Percentiles rank a stretch among this genome's conserved stretches.
Conservation (phyloP, 2,797 vertebrate genomes). For the Anguilla pacifica region DNA sequence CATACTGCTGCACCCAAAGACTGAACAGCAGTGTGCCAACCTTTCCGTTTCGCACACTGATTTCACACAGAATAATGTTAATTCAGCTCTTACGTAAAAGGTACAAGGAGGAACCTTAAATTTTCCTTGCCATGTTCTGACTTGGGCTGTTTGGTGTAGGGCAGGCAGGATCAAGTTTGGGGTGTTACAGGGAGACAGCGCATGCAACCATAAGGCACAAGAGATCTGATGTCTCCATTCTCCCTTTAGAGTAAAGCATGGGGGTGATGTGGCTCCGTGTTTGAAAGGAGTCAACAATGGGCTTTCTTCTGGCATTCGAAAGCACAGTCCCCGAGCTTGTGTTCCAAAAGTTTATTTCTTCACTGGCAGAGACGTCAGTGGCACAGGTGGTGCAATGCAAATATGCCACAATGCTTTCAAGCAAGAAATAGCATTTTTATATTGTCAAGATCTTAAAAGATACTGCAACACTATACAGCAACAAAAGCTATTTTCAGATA, state of each 20-base stretch:
- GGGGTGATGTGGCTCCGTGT: not conserved
- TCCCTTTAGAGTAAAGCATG: not conserved
- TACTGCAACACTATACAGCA: not conserved
- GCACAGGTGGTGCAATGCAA: not conserved
- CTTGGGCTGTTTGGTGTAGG: not conserved
- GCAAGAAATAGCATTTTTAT: not conserved
- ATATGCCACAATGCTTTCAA: not conserved
- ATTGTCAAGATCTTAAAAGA: not conserved
- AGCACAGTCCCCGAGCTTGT: not conserved
- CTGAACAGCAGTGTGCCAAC: not conserved
- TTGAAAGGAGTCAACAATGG: constrained; percentile 9
- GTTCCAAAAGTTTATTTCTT: constrained; percentile 4
- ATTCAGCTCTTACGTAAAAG: not conserved
- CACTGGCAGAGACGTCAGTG: not conserved
- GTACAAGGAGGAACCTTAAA: constrained; percentile 2
- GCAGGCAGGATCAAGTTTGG: not conserved
- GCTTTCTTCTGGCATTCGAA: constrained; percentile 9
- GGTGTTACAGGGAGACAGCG: not conserved
- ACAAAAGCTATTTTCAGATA: not conserved
- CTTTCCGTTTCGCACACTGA: not conserved
- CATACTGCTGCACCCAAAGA: not conserved
- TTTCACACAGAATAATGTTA: not conserved
- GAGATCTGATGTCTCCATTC: not conserved
- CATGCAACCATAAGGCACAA: not conserved
- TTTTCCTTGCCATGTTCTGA: constrained; percentile 10